Percentiles rank a stretch among this genome's conserved stretches.
These are phyloP conservation scores for Cossypha polioptera DNA, from an alignment of 2,797 vertebrate species.

Conservation along the genomic window DNA sequence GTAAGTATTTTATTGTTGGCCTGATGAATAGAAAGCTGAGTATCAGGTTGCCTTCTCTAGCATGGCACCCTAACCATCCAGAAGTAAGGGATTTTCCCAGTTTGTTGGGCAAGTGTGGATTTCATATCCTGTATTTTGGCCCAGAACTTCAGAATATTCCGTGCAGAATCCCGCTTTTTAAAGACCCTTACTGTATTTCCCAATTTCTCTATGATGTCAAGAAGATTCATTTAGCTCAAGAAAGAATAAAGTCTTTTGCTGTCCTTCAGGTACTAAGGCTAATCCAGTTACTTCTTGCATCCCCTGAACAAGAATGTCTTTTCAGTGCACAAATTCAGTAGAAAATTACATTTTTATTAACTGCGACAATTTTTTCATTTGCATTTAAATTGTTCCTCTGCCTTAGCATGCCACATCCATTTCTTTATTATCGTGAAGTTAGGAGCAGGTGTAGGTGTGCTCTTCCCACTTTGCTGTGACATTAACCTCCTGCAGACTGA, in stretches of 20 bases:
- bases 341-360: not conserved
- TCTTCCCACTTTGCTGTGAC: not conserved
- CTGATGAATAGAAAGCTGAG: not conserved
- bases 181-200: not conserved
- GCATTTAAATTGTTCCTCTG: not conserved
- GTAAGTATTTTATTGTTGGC: constrained; percentile 67
- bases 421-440: not conserved
- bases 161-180: not conserved
- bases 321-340: not conserved
- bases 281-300: not conserved
- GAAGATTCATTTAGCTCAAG: not conserved
- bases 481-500: not conserved
- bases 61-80: not conserved
- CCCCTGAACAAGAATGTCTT: not conserved
- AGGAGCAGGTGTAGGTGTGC: not conserved
- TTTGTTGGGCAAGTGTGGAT: not conserved
- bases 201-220: not conserved
- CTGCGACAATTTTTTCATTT: not conserved
- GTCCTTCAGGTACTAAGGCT: not conserved
- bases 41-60: not conserved
- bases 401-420: not conserved
- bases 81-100: not conserved
- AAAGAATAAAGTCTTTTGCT: not conserved
- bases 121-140: not conserved
- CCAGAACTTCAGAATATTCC: not conserved